These are phyloP conservation scores for Gymnocheta viridis DNA, from an alignment of 2,888 invertebrate genomes.

Conservation along the genomic window DNA sequence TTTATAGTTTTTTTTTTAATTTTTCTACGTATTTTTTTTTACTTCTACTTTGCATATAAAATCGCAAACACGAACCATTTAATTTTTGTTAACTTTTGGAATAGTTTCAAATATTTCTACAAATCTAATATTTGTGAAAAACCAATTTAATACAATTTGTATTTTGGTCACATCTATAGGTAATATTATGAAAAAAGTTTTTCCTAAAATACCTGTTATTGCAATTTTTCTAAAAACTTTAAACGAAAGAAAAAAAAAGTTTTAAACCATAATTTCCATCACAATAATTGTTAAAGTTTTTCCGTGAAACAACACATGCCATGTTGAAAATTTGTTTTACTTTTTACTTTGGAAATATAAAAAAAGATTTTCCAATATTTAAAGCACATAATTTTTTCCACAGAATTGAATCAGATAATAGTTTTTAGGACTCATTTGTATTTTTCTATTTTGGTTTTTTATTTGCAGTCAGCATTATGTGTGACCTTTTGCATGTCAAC, in stretches of 20 bases:
- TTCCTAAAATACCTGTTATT: not conserved
- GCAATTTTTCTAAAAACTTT: not conserved
- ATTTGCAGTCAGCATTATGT: slow-evolving; percentile 11
- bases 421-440: slow-evolving; percentile 20
- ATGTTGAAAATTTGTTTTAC: not conserved
- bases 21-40: too few relatives aligned
- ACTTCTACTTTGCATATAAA: not conserved
- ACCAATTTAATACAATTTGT: slow-evolving; percentile 43
- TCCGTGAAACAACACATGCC: slow-evolving; percentile 21
- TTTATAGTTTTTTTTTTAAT: not conserved
- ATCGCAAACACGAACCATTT: not conserved
- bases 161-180: slow-evolving; percentile 51
- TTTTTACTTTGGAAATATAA: not conserved
- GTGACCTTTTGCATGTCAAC: slow-evolving; percentile 64
- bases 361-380: not conserved
- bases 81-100: not conserved
- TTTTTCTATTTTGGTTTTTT: not conserved
- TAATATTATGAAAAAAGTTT: slow-evolving; percentile 33
- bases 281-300: slow-evolving; percentile 34
- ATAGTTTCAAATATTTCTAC: slow-evolving; percentile 3
- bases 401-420: slow-evolving; percentile 43
- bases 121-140: not conserved
- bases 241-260: not conserved
- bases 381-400: not conserved
- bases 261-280: slow-evolving; percentile 26